These are phyloP conservation scores for Acrocephalus arundinaceus DNA, from an alignment of 2,113 vertebrate species.

Conservation along the genomic window DNA sequence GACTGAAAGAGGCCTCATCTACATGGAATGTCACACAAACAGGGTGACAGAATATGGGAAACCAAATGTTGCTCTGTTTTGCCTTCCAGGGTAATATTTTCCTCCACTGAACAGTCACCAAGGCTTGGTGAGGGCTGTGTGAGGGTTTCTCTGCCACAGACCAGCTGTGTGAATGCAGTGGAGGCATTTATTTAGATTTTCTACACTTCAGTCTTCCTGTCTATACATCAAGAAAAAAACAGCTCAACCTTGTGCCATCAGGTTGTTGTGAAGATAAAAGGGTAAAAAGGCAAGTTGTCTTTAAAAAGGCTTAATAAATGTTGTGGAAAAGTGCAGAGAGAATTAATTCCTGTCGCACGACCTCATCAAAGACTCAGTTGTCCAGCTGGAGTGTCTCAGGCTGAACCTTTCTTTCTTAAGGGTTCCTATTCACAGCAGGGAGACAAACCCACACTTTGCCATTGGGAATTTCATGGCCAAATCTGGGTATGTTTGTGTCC, in stretches of 20 bases:
- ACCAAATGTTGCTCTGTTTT: not conserved
- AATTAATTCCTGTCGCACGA: not conserved
- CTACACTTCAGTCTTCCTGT: not conserved
- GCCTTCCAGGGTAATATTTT: not conserved
- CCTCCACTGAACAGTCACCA: accelerated
- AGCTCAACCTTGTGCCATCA: accelerated
- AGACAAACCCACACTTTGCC: not conserved
- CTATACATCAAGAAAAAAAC: not conserved
- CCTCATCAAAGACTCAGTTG: not conserved
- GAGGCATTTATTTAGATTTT: not conserved
- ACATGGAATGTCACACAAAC: not conserved
- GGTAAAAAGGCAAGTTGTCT: not conserved
- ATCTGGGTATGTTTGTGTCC: not conserved
- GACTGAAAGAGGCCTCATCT: not conserved
- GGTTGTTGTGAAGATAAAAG: not conserved
- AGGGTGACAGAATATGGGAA: not conserved
- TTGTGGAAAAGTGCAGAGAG: not conserved
- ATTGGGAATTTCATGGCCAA: not conserved
- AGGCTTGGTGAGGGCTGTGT: not conserved
- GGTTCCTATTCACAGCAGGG: not conserved
- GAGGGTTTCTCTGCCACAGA: not conserved
- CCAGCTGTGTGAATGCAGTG: not conserved
- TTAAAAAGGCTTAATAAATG: not conserved
- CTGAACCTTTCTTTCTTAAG: not conserved
- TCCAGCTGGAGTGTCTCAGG: not conserved